Evolutionary conservation across 64 coral and sea anemone genomes (phyloP).

Genomic region (Montipora efflorescens): DNA sequence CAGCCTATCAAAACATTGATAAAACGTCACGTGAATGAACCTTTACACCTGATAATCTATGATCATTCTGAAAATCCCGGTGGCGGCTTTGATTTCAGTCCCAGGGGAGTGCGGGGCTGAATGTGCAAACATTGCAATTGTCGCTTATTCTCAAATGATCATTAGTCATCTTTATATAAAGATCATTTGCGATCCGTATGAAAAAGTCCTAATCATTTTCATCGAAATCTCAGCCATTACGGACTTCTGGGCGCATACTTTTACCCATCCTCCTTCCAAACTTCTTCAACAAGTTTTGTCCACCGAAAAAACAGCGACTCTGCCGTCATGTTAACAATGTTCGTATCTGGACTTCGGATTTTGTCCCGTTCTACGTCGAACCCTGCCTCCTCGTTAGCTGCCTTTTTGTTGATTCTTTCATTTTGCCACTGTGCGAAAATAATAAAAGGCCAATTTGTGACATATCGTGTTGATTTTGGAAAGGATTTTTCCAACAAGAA

Average conservation of each 20-base stretch:
- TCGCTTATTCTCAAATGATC: background rate
- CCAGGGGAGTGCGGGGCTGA: background rate
- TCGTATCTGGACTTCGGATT: constrained; percentile 37
- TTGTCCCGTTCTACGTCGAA: constrained; percentile 51
- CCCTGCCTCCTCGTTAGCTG: constrained; percentile 42
- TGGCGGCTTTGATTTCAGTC: too few species aligned
- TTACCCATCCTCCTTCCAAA: too few species aligned
- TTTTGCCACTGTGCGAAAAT: constrained; percentile 54
- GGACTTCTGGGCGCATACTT: too few species aligned
- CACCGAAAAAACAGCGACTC: constrained; percentile 38
- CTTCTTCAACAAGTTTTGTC: constrained; percentile 66
- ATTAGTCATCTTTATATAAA: background rate
- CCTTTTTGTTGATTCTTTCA: constrained; percentile 37
- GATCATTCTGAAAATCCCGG: too few species aligned
- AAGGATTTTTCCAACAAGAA: constrained; percentile 4
- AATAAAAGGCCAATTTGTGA: constrained; percentile 37
- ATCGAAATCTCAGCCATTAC: background rate
- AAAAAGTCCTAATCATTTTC: background rate
- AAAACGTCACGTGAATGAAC: too few species aligned
- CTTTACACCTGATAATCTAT: too few species aligned
- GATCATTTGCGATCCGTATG: background rate
- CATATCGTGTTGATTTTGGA: constrained; percentile 40
- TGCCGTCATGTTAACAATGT: constrained; percentile 54
- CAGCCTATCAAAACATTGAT: too few species aligned
- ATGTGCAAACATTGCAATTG: background rate